Evolutionary conservation across 2,113 vertebrate genomes (phyloP).

Genomic region (Perca schrenkii): DNA sequence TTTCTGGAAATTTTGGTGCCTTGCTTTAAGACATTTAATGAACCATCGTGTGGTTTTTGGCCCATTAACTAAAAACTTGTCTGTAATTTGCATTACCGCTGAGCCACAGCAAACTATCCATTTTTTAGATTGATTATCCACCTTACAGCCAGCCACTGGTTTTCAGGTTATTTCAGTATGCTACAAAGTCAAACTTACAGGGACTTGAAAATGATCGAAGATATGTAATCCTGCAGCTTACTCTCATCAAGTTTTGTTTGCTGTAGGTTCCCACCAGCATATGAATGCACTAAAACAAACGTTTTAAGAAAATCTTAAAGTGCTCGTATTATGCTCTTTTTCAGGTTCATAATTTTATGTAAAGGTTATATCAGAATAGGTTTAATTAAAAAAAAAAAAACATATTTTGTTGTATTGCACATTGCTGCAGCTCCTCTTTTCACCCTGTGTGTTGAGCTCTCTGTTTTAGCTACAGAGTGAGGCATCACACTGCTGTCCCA

Average conservation of each 20-base stretch:
- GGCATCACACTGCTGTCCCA: too few species aligned
- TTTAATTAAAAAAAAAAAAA: too few species aligned
- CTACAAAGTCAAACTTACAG: not conserved
- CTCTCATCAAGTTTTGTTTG: not conserved
- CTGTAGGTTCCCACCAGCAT: not conserved
- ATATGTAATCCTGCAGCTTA: not conserved
- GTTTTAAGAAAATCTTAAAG: too few species aligned
- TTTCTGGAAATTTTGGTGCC: not conserved
- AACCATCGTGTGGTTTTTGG: conserved; percentile 11
- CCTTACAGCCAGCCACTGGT: not conserved
- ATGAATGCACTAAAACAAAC: not conserved
- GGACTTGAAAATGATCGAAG: not conserved
- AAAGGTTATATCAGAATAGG: too few species aligned
- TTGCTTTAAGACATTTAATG: conserved; percentile 1
- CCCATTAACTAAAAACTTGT: conserved; percentile 43
- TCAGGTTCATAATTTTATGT: too few species aligned
- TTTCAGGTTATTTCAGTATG: not conserved
- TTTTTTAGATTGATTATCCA: conserved; percentile 20
- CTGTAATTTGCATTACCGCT: conserved; percentile 17
- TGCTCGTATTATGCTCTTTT: too few species aligned
- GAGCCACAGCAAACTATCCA: conserved; percentile 23
- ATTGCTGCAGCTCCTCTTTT: too few species aligned
- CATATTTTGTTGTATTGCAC: too few species aligned
- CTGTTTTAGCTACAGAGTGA: too few species aligned
- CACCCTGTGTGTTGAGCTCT: too few species aligned